Conservation (phyloP, 2,113 vertebrate species). For the Puffinus mauretanicus region DNA sequence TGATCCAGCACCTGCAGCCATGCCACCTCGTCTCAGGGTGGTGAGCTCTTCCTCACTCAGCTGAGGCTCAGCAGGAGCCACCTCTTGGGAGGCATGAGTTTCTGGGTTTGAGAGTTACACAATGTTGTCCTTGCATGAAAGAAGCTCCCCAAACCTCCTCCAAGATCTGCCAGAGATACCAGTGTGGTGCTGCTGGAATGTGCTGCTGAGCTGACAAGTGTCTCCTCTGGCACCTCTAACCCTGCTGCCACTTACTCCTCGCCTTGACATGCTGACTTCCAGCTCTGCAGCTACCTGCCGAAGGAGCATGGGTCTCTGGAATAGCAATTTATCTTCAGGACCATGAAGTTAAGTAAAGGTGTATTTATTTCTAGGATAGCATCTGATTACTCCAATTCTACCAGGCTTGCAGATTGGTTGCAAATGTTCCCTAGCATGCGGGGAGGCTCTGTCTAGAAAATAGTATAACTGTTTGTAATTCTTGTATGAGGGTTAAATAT, state of each 20-base stretch:
- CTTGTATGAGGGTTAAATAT: background rate
- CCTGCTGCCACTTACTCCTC: background rate
- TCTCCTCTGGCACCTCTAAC: background rate
- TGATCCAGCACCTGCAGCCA: background rate
- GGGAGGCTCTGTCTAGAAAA: background rate
- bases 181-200: background rate
- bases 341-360: too few species aligned
- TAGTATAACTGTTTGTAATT: background rate
- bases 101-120: background rate
- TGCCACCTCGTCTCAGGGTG: background rate
- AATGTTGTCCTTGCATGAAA: rapidly evolving
- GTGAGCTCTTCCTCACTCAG: background rate
- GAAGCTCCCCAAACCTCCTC: background rate
- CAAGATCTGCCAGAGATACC: too few species aligned
- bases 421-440: background rate
- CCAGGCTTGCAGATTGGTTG: background rate
- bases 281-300: background rate
- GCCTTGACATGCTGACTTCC: background rate
- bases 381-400: background rate
- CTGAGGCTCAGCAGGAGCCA: background rate
- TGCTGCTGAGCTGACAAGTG: background rate
- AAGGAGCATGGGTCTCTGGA: background rate
- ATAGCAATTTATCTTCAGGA: background rate
- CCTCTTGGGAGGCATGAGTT: background rate
- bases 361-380: background rate